Evolutionary conservation across 2,888 invertebrate species (phyloP).

Genomic region (Phrixothrix hirtus): DNA sequence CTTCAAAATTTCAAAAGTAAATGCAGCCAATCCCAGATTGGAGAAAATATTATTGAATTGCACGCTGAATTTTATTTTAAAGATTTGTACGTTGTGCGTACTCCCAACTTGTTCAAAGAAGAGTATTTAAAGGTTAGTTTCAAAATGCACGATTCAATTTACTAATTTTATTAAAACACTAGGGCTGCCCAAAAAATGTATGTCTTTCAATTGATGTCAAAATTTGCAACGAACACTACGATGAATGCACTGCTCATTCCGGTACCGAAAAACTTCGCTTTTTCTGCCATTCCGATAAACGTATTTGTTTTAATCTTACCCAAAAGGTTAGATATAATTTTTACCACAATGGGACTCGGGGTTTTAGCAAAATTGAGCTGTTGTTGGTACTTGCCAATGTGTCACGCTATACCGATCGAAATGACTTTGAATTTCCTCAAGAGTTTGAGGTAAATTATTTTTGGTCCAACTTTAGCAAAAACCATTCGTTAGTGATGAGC

Average conservation of each 20-base stretch:
- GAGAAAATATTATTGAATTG: conserved; percentile 43
- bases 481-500: conserved; percentile 57
- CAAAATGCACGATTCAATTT: too few species aligned
- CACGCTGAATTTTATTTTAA: conserved; percentile 50
- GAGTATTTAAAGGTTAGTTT: too few species aligned
- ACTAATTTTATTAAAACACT: too few species aligned
- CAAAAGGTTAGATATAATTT: conserved; percentile 49
- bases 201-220: conserved; percentile 46
- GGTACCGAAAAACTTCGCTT: conserved; percentile 35
- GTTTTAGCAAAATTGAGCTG: conserved; percentile 51
- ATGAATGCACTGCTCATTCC: conserved; percentile 41
- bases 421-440: conserved; percentile 39
- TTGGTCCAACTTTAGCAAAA: conserved; percentile 46
- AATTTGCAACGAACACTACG: conserved; percentile 44
- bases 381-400: conserved; percentile 43
- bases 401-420: conserved; percentile 26
- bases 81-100: conserved; percentile 44
- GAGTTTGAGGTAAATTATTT: conserved; percentile 46
- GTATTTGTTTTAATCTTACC: conserved; percentile 48
- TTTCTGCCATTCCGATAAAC: conserved; percentile 32
- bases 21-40: conserved; percentile 53
- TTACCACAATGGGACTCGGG: conserved; percentile 55
- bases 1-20: conserved; percentile 53
- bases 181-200: conserved; percentile 49
- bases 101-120: too few species aligned